These are phyloP conservation scores for Cirrhinus molitorella DNA, from an alignment of 2,797 vertebrate genomes.

Conservation along the genomic window DNA sequence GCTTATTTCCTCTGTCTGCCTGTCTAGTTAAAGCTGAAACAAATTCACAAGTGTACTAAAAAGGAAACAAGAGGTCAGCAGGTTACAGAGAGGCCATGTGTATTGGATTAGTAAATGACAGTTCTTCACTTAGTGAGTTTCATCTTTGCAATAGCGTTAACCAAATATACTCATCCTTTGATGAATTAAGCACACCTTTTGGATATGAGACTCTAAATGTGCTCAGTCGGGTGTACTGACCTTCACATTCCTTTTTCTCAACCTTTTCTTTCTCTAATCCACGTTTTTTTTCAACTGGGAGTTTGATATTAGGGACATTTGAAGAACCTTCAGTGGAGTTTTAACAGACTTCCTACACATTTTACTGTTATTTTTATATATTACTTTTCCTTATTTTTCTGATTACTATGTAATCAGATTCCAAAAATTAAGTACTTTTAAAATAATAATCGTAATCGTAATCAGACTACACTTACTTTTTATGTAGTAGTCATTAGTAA, in stretches of 20 bases:
- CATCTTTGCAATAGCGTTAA: conserved; percentile 9
- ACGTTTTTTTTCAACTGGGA: neutral
- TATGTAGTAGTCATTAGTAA: too few relatives aligned
- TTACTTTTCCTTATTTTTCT: too few relatives aligned
- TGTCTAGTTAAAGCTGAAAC: conserved; percentile 36
- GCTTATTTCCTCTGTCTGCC: conserved; percentile 30
- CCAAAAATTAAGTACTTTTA: too few relatives aligned
- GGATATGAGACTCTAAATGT: neutral
- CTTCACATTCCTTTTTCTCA: conserved; percentile 5
- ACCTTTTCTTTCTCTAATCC: neutral
- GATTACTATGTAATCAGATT: too few relatives aligned
- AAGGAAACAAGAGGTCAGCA: conserved; percentile 34
- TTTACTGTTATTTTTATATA: neutral
- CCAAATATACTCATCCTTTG: neutral
- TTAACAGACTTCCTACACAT: neutral
- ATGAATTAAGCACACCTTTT: neutral
- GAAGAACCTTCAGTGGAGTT: neutral
- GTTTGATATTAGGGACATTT: neutral
- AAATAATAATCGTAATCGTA: too few relatives aligned
- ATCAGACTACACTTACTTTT: too few relatives aligned
- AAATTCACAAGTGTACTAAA: conserved; percentile 39
- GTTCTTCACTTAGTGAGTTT: conserved; percentile 3
- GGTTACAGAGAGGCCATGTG: conserved; percentile 11
- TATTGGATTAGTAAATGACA: conserved; percentile 10
- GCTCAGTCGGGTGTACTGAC: neutral